Conservation (phyloP, 2,888 invertebrate species). For the Morpho achilles region DNA sequence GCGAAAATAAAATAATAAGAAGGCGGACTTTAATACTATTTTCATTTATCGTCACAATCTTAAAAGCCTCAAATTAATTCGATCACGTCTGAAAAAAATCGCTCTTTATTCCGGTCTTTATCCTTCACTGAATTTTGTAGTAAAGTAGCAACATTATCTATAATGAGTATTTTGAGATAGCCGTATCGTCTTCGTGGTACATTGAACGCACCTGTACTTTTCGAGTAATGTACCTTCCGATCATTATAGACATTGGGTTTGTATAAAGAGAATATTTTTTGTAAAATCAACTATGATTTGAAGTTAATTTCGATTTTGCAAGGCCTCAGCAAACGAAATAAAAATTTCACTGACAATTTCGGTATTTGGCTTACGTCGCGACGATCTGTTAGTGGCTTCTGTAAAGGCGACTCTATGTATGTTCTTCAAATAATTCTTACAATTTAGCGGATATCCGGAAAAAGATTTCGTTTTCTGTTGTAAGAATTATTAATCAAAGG, state of each 20-base stretch:
- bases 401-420: not conserved
- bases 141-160: conserved; percentile 10
- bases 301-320: conserved; percentile 45
- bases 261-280: conserved; percentile 31
- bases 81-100: conserved; percentile 1
- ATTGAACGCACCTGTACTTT: conserved; percentile 29
- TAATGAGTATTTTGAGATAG: conserved; percentile 18
- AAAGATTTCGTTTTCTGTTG: too few species aligned
- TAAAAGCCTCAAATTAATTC: not conserved
- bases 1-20: too few species aligned
- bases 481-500: too few species aligned
- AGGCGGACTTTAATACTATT: too few species aligned
- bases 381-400: not conserved
- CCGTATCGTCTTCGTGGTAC: conserved; percentile 27
- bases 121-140: conserved; percentile 10
- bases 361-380: conserved; percentile 25
- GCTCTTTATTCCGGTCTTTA: conserved; percentile 3
- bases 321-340: conserved; percentile 29
- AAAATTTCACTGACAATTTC: conserved; percentile 20
- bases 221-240: conserved; percentile 24
- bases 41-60: too few species aligned
- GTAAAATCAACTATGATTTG: conserved; percentile 33
- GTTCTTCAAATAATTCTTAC: not conserved
- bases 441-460: too few species aligned
- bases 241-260: conserved; percentile 20